These are phyloP conservation scores for Amniataba percoides DNA, from an alignment of 2,797 vertebrate genomes.

Conservation along the genomic window DNA sequence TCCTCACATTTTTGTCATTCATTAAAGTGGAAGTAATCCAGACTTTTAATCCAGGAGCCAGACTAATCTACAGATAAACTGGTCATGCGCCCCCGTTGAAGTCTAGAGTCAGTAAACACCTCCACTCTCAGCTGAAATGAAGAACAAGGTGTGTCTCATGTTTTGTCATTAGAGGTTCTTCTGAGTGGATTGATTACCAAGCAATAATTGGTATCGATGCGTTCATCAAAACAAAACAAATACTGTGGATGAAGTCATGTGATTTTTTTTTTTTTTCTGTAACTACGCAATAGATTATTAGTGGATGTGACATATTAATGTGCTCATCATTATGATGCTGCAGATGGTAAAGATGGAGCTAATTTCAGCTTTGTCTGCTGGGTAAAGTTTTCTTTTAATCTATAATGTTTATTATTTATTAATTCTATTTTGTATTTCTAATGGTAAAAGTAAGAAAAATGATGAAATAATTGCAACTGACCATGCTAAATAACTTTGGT, in stretches of 20 bases:
- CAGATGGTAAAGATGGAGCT: too few relatives aligned
- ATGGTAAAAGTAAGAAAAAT: too few relatives aligned
- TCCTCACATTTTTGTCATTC: slow-evolving; percentile 58
- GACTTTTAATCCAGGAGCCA: slow-evolving; percentile 78
- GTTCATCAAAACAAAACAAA: background rate
- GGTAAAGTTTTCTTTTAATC: too few relatives aligned
- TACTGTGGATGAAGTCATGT: background rate
- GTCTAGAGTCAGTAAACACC: slow-evolving; percentile 39
- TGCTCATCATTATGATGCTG: too few relatives aligned
- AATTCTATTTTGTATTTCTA: too few relatives aligned
- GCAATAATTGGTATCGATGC: background rate
- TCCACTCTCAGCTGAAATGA: background rate
- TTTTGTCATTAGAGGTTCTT: background rate
- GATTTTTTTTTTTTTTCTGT: background rate
- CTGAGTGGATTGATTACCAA: background rate
- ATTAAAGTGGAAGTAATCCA: slow-evolving; percentile 71
- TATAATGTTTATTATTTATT: too few relatives aligned
- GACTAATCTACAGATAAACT: slow-evolving; percentile 83
- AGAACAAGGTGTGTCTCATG: too few relatives aligned
- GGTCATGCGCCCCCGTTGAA: slow-evolving; percentile 9
- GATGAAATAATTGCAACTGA: too few relatives aligned
- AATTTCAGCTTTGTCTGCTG: too few relatives aligned
- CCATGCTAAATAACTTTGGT: too few relatives aligned
- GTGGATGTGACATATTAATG: too few relatives aligned
- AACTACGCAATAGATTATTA: background rate